phyloP scores from a whole-genome alignment of 2,113 vertebrate genomes.

The Gila orcuttii region DNA sequence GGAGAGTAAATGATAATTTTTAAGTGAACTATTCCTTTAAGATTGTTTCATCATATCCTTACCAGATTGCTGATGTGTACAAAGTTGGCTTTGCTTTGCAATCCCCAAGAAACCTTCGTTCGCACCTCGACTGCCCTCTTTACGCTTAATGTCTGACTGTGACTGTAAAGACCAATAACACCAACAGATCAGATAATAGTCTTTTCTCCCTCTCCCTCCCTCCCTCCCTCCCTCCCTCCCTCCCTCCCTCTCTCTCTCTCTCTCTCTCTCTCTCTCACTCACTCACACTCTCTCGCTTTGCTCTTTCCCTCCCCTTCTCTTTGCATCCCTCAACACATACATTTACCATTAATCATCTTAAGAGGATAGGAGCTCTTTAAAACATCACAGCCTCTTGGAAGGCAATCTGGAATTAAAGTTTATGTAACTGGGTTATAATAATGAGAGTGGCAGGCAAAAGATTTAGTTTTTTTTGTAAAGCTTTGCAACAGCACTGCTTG shows the following conservation, averaged over 20 bases:
- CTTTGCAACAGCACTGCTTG: constrained; percentile 38
- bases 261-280: not conserved
- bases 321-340: constrained; percentile 33
- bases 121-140: not conserved
- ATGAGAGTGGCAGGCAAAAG: constrained; percentile 24
- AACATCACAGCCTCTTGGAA: constrained; percentile 25
- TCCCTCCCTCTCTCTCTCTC: not conserved
- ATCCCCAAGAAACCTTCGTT: not conserved
- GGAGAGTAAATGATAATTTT: too few relatives aligned
- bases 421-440: constrained; percentile 40
- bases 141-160: not conserved
- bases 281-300: not conserved
- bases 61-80: not conserved
- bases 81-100: not conserved
- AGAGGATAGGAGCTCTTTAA: constrained; percentile 43
- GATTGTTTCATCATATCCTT: not conserved
- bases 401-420: constrained; percentile 35
- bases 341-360: constrained; percentile 37
- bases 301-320: constrained; percentile 18
- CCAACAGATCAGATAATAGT: constrained; percentile 21
- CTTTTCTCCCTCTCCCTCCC: not conserved
- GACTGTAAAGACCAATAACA: not conserved
- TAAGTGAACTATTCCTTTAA: not conserved
- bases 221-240: not conserved
- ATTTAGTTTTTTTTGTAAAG: constrained; percentile 34